Conservation (phyloP, 1,140 invertebrate genomes). For the Rhagoletis pomonella region DNA sequence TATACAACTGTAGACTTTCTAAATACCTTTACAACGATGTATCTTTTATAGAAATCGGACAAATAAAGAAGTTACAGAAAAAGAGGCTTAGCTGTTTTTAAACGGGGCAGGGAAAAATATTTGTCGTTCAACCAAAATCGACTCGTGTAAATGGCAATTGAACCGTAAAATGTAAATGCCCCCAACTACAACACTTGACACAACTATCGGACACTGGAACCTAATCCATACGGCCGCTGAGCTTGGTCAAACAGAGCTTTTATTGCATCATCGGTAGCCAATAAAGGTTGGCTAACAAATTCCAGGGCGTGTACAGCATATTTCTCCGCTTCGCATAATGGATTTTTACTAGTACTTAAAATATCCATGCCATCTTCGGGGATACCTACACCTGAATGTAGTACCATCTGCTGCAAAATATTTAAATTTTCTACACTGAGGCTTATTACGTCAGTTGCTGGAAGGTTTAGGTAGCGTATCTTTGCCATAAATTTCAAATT, state of each 20-base stretch:
- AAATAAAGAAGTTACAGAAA: too few relatives aligned
- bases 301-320: constrained; percentile 71
- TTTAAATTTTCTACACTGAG: constrained; percentile 72
- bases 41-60: too few relatives aligned
- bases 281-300: constrained; percentile 69
- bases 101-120: too few relatives aligned
- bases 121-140: too few relatives aligned
- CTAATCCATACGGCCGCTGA: constrained; percentile 62
- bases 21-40: too few relatives aligned
- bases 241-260: constrained; percentile 70
- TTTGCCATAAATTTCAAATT: constrained; percentile 75
- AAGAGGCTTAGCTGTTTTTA: too few relatives aligned
- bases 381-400: constrained; percentile 71
- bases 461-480: constrained; percentile 67
- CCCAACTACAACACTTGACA: too few relatives aligned
- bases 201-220: not conserved
- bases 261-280: constrained; percentile 72
- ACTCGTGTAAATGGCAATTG: too few relatives aligned
- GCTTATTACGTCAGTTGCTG: constrained; percentile 74
- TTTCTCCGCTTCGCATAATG: constrained; percentile 72
- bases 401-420: constrained; percentile 68
- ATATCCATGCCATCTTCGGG: constrained; percentile 66
- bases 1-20: too few relatives aligned
- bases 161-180: too few relatives aligned
- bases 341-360: constrained; percentile 64